Evolutionary conservation across 2,113 vertebrate species (phyloP).

Genomic region (Bungarus multicinctus): DNA sequence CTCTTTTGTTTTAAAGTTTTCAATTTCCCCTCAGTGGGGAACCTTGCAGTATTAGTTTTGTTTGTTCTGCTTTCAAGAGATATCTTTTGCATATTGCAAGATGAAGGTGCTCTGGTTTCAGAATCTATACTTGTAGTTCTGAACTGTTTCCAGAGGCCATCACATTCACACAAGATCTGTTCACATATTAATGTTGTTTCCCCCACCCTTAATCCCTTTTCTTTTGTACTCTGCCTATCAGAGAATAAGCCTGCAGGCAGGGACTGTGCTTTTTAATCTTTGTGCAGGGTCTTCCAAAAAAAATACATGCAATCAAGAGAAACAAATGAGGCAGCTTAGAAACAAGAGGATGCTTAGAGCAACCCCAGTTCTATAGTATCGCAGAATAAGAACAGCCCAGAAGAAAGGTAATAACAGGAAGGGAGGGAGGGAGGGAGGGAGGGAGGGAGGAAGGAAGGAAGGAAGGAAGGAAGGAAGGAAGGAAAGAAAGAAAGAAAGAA

Average conservation of each 20-base stretch:
- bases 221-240: background rate
- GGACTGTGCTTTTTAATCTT: background rate
- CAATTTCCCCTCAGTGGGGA: slow-evolving; percentile 24
- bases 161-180: background rate
- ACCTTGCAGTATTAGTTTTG: slow-evolving; percentile 22
- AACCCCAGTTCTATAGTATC: background rate
- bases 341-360: background rate
- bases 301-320: background rate
- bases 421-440: background rate
- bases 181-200: background rate
- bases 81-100: slow-evolving; percentile 6
- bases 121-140: background rate
- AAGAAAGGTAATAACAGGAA: background rate
- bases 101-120: background rate
- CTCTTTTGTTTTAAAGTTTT: slow-evolving; percentile 38
- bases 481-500: background rate
- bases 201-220: background rate
- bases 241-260: background rate
- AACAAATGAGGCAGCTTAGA: background rate
- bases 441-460: no score
- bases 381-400: background rate
- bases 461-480: no score
- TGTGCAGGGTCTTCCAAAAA: background rate
- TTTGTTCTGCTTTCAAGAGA: background rate
- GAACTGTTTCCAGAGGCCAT: background rate